Conservation (phyloP, 1,140 invertebrate genomes). For the Cotesia vestalis region DNA sequence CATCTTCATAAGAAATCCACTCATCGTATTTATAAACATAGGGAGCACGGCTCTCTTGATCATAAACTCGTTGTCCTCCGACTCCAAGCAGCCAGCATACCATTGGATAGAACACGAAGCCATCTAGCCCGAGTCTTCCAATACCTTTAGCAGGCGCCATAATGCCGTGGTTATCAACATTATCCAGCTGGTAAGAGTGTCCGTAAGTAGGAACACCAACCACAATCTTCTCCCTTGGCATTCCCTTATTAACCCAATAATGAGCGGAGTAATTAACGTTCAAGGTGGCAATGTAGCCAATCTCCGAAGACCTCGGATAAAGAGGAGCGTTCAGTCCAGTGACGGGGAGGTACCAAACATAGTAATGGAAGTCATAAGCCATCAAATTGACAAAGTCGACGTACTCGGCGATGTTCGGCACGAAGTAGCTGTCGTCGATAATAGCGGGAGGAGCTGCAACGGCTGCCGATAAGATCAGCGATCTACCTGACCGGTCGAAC, state of each 20-base stretch:
- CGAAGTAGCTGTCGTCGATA: constrained; percentile 78
- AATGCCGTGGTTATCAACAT: constrained; percentile 72
- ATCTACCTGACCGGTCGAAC: constrained; percentile 68
- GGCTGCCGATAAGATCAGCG: constrained; percentile 76
- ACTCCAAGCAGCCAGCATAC: constrained; percentile 74
- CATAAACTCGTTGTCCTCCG: constrained; percentile 68
- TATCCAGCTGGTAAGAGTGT: constrained; percentile 78
- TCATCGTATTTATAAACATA: constrained; percentile 79
- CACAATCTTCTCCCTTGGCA: constrained; percentile 84
- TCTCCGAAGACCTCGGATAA: constrained; percentile 69
- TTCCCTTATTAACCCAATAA: constrained; percentile 82
- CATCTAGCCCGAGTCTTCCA: constrained; percentile 72
- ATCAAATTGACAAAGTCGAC: constrained; percentile 89
- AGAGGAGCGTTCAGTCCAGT: constrained; percentile 87
- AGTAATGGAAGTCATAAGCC: constrained; percentile 90
- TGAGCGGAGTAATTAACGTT: constrained; percentile 86
- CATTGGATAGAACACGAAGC: constrained; percentile 76
- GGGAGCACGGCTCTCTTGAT: constrained; percentile 77
- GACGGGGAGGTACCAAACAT: constrained; percentile 77
- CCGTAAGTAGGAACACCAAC: constrained; percentile 92
- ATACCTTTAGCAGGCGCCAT: constrained; percentile 76
- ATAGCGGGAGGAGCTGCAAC: constrained; percentile 79
- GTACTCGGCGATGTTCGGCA: constrained; percentile 77
- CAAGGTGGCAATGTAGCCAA: constrained; percentile 74
- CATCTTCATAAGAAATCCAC: constrained; percentile 91